Percentiles rank a stretch among this genome's conserved stretches.
These are phyloP conservation scores for Edolisoma coerulescens DNA, from an alignment of 2,113 vertebrate genomes.

Conservation along the genomic window DNA sequence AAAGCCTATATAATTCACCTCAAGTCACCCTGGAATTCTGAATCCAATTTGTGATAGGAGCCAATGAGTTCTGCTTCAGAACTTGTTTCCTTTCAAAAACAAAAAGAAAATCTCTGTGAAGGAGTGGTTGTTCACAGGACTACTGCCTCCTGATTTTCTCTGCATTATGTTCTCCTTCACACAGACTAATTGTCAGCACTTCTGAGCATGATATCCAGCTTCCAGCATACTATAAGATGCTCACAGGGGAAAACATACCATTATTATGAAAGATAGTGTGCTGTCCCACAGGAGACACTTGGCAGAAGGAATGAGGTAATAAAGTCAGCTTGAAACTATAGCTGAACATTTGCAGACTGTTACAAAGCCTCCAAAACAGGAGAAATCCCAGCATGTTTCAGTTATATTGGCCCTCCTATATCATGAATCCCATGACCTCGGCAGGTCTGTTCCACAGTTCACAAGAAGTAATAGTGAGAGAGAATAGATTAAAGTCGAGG, in stretches of 20 bases:
- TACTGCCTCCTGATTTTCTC: not conserved
- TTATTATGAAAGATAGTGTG: not conserved
- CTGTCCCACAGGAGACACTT: not conserved
- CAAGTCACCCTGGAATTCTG: not conserved
- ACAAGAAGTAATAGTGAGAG: not conserved
- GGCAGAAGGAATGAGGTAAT: not conserved
- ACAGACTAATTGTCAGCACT: not conserved
- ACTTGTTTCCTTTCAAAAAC: not conserved
- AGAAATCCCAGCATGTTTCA: not conserved
- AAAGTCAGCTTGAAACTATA: not conserved
- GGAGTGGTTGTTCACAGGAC: not conserved
- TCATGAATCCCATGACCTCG: not conserved
- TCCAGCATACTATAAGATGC: not conserved
- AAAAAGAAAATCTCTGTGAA: not conserved
- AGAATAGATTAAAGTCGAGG: not conserved
- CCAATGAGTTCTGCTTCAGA: not conserved
- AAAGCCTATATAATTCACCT: not conserved
- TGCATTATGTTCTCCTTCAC: not conserved
- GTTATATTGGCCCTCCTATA: not conserved
- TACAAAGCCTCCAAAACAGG: not conserved
- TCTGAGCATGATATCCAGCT: not conserved
- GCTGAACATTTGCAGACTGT: not conserved
- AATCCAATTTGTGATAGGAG: not conserved
- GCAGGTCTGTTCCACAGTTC: not conserved
- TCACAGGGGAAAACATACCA: not conserved